These are phyloP conservation scores for Drosophila sp. DNA, from an alignment of 1,140 invertebrate genomes.

Conservation along the genomic window DNA sequence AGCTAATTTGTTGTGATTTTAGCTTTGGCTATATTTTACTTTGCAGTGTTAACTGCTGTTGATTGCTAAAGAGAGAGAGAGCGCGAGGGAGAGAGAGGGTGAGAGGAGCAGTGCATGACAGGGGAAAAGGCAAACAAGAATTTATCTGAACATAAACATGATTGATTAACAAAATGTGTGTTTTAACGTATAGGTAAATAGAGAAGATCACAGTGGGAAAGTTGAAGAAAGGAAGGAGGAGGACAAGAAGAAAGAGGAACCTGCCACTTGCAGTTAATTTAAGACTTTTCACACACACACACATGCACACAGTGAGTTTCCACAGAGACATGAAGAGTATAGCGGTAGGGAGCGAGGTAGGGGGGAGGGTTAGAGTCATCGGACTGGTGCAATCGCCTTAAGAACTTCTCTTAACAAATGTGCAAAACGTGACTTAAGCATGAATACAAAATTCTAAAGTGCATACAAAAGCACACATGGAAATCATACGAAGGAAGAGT, in stretches of 20 bases:
- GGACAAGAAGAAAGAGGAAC: neutral
- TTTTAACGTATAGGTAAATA: constrained; percentile 13
- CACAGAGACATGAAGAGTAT: no score
- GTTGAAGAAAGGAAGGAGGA: neutral
- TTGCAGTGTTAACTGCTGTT: neutral
- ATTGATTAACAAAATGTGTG: constrained; percentile 14
- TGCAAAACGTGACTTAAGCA: constrained; percentile 76
- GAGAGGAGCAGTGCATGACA: neutral
- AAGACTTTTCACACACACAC: constrained; percentile 64
- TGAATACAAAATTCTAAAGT: constrained; percentile 75
- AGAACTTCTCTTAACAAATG: constrained; percentile 80
- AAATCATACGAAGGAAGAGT: constrained; percentile 18
- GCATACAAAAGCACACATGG: constrained; percentile 66
- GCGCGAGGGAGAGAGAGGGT: neutral
- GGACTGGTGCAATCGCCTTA: constrained; percentile 67
- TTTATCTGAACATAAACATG: constrained; percentile 12
- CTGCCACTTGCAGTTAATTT: constrained; percentile 73
- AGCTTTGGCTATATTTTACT: neutral
- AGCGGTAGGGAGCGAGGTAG: neutral
- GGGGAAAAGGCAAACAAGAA: constrained; percentile 11
- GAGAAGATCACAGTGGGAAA: neutral
- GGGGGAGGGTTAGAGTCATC: constrained; percentile 4
- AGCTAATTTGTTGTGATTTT: neutral
- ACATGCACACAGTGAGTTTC: neutral
- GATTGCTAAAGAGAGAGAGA: neutral